phyloP scores from a whole-genome alignment of 1,140 invertebrate species.

The Lordiphosa stackelbergi region DNA sequence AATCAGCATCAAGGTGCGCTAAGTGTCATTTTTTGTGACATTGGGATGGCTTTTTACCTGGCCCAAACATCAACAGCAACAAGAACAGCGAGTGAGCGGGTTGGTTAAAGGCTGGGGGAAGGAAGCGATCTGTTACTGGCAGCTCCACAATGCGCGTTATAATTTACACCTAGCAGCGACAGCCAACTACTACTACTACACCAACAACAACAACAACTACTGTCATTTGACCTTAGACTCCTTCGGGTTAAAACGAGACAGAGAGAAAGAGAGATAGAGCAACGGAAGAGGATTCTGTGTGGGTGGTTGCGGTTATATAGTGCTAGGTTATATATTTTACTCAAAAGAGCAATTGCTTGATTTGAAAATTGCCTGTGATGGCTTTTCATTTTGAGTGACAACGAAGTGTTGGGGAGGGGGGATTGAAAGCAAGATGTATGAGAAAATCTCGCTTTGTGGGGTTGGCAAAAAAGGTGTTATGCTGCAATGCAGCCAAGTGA shows the following conservation, averaged over 20 bases:
- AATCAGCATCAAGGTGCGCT: conserved; percentile 72
- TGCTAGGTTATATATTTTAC: conserved; percentile 63
- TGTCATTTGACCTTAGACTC: conserved; percentile 67
- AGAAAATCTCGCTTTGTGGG: conserved; percentile 2
- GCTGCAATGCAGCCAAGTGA: background rate
- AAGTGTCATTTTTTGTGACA: conserved; percentile 75
- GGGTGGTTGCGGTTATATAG: conserved; percentile 39
- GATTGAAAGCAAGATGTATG: background rate
- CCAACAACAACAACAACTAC: conserved; percentile 56
- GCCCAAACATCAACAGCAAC: conserved; percentile 42
- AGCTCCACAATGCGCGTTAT: conserved; percentile 67
- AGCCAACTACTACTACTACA: conserved; percentile 20
- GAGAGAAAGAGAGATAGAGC: background rate
- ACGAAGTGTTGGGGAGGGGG: conserved; percentile 7
- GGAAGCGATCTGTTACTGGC: conserved; percentile 39
- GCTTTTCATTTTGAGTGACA: conserved; percentile 54
- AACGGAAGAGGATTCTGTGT: conserved; percentile 4
- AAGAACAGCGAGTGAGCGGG: background rate
- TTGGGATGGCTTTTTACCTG: conserved; percentile 68
- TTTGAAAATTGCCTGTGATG: conserved; percentile 66
- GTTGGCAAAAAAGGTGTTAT: conserved; percentile 1
- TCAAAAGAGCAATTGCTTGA: conserved; percentile 64
- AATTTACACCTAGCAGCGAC: conserved; percentile 65
- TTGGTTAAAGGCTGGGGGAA: conserved; percentile 1
- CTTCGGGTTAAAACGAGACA: background rate